phyloP scores from a whole-genome alignment of 2,888 invertebrate species.

The Chrysolina oricalcia region DNA sequence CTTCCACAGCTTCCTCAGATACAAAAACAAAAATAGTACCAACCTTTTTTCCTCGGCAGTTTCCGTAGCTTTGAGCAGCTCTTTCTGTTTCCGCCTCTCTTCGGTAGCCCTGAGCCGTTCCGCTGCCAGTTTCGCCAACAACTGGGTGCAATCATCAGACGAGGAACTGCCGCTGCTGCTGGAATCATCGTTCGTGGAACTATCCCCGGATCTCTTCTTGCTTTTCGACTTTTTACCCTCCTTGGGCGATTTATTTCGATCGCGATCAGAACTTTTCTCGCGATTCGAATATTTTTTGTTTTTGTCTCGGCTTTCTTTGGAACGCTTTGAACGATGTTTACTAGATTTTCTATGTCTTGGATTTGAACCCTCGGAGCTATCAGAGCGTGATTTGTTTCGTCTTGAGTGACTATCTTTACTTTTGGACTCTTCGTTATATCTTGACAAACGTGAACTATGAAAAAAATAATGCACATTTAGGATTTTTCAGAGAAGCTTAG shows the following conservation, averaged over 20 bases:
- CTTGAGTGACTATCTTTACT: constrained; percentile 27
- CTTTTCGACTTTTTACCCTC: constrained; percentile 36
- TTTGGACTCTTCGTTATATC: constrained; percentile 30
- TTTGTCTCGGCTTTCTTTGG: constrained; percentile 14
- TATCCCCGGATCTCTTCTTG: constrained; percentile 39
- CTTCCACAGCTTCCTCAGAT: too few species aligned
- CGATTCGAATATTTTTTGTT: constrained; percentile 26
- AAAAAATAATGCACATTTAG: constrained; percentile 26
- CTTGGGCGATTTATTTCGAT: constrained; percentile 27
- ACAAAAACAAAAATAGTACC: not conserved
- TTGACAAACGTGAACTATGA: constrained; percentile 30
- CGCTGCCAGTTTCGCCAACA: constrained; percentile 83
- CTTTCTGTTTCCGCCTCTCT: constrained; percentile 81
- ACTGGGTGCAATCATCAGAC: constrained; percentile 55
- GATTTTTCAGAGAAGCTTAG: not conserved
- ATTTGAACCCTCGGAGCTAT: constrained; percentile 10
- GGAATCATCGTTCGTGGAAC: constrained; percentile 32
- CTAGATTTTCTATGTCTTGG: constrained; percentile 27
- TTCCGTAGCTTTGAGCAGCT: constrained; percentile 88
- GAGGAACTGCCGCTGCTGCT: constrained; percentile 42
- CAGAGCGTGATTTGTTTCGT: constrained; percentile 30
- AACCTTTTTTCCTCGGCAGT: constrained; percentile 94
- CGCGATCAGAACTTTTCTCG: constrained; percentile 18
- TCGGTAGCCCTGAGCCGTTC: constrained; percentile 80
- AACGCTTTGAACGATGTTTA: constrained; percentile 21